Conservation (phyloP, 2,113 vertebrate species). For the Rhegmatorhina hoffmannsi region DNA sequence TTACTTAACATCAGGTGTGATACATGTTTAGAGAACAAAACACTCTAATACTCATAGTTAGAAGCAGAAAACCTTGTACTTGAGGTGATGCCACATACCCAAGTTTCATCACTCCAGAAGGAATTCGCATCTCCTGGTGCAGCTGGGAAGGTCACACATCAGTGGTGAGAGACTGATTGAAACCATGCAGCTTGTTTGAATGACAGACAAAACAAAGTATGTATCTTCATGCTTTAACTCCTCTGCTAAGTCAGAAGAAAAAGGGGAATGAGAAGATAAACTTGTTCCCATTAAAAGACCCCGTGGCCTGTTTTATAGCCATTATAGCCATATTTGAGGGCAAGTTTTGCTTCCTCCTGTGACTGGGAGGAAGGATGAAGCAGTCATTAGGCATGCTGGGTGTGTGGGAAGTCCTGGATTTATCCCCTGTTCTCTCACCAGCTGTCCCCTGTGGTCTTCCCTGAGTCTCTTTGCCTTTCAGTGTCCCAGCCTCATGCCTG, state of each 20-base stretch:
- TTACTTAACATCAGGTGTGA: background rate
- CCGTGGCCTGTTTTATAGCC: background rate
- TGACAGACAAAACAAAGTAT: background rate
- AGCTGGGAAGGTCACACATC: background rate
- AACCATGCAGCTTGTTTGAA: background rate
- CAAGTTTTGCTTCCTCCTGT: background rate
- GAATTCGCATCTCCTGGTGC: background rate
- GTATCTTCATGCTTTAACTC: background rate
- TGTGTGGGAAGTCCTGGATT: accelerated
- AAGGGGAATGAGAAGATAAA: background rate
- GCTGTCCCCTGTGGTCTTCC: background rate
- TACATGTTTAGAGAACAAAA: background rate
- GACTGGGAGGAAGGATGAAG: background rate
- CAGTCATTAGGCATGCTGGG: background rate
- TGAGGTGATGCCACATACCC: accelerated
- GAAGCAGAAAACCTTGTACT: background rate
- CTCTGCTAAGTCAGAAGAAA: background rate
- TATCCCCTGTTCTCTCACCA: background rate
- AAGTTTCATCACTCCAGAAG: background rate
- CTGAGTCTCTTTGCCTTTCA: background rate
- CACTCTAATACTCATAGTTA: background rate
- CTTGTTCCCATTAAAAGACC: background rate
- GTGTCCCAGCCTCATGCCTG: background rate
- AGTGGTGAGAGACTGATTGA: background rate
- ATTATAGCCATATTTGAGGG: background rate